Base-by-base conservation (phyloP, 2,888 invertebrate species). In the Seira ritae region DNA sequence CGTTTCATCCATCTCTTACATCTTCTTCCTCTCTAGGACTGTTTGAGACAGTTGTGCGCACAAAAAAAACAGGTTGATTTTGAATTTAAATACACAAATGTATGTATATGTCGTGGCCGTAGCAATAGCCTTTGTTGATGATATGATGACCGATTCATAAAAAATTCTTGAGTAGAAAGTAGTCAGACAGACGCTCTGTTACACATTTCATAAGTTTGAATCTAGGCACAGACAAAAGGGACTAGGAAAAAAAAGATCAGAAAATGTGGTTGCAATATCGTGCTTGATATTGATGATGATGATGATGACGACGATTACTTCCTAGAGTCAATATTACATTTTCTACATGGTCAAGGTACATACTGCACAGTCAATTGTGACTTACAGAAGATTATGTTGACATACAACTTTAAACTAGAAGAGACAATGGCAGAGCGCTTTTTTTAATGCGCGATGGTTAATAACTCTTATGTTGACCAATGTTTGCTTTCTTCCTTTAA, bases 121-220 rank as follows among this genome's bases (percentile, higher is more conserved):
- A 12, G 6, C 55, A 55, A 17, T 55, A 55, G 1, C 55, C 55
- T 55, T 17, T 55, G 55, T 55, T 55, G 31, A 31, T 8, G 31
- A n/a, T 55, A 31, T 8, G 31, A n/a, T 55, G 55, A 55, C 6
- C 15, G 55, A 55, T 55, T 55, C 55, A 55, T 17, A n/a, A 55
- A 55, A 31, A 74, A 81, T 81, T 81, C 71, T 81, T 81, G 76
- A n/a, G 76, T 81, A 76, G 81, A 81, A 81, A 81, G 81, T 81
- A 46, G 76, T 76, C 76, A 72, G 76, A 71, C 76, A n/a, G 55
- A 31, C 50, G 69, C 46, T 46, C 6, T 66, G 66, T 75, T 70
- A 75, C 69, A 75, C 74, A 31, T 80, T 74, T 68, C 69, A 73
- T 65, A 24, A 46, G 55, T 24, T 74, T 80, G 74, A 80, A 80